Base-by-base conservation (phyloP, 2,797 vertebrate genomes). In the Xiphophorus birchmanni region DNA sequence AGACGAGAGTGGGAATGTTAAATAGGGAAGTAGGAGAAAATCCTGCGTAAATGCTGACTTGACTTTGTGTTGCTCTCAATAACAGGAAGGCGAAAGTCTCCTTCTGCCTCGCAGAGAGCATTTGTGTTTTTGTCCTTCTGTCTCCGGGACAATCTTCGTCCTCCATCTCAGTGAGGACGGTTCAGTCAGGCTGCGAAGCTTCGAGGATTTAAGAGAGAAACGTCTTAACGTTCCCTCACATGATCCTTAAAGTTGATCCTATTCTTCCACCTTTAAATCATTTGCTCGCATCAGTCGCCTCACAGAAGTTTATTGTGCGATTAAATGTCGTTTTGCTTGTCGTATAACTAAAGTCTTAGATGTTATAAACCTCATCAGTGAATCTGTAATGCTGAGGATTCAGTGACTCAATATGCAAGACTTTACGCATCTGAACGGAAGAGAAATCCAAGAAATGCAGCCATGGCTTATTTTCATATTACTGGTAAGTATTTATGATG, bases 61-160 rank as follows among this genome's bases (percentile, higher is more conserved):
- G 80, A 94, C 90, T 92, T 95, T 92, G 92, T 84, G 88, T 87
- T 76, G 85, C 73, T 91, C 89, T 94, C 92, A 95, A 95, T 94
- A 96, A 96, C 95, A 96, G 95, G 95, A 96, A 96, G 93, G 91
- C 87, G 95, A 96, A 93, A 95, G 93, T 91, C 90, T 88, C 84
- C 85, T 88, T 75, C 86, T 80, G 90, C 86, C 77, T 87, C 71
- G 65, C 74, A 75, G 47, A 75, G 73, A 29, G 73, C 63, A 52
- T 72, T 74, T 29, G 5, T 71, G 44, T 65, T 75, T 50, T 74
- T 80, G 32, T 83, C 82, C 76, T 84, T 83, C 23, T n/a, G n/a
- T 72, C 76, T 76, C 42, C 73, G 56, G 42, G 63, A 82, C 74
- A 74, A 83, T 87, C 40, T 17, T 15, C 81, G 85, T 52, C 75